phyloP scores from a whole-genome alignment of 2,797 vertebrate species.

The Falco columbarius region DNA sequence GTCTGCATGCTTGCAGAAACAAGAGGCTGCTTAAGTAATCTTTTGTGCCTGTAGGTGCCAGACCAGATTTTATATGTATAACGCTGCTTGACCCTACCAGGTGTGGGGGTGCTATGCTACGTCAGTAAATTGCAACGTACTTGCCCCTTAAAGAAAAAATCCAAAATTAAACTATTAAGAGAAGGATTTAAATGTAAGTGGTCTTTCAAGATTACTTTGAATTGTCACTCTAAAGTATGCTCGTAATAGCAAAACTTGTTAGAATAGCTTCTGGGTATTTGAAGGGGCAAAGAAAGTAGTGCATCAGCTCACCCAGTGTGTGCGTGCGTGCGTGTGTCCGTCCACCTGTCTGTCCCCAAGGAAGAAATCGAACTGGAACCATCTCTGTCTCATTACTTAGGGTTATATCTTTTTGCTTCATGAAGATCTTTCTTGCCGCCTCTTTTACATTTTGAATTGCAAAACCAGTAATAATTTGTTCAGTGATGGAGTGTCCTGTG shows the following conservation, averaged over 20 bases:
- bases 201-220: neutral
- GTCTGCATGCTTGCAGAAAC: neutral
- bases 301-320: neutral
- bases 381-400: neutral
- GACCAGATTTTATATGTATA: neutral
- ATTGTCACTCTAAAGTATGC: neutral
- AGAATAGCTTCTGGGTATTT: neutral
- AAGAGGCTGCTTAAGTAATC: neutral
- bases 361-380: neutral
- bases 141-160: neutral
- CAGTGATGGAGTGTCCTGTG: neutral
- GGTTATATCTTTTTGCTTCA: neutral
- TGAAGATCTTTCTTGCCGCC: neutral
- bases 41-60: neutral
- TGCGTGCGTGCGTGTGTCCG: neutral
- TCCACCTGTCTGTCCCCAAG: neutral
- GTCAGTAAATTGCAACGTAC: neutral
- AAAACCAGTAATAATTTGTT: neutral
- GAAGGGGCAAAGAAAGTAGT: neutral
- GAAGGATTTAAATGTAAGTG: neutral
- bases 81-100: neutral
- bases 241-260: neutral
- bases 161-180: neutral
- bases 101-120: neutral
- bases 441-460: neutral